Evolutionary conservation across 2,113 vertebrate genomes (phyloP), one percentile per base, ranked within the genome.

Genomic region (Scomber scombrus): DNA sequence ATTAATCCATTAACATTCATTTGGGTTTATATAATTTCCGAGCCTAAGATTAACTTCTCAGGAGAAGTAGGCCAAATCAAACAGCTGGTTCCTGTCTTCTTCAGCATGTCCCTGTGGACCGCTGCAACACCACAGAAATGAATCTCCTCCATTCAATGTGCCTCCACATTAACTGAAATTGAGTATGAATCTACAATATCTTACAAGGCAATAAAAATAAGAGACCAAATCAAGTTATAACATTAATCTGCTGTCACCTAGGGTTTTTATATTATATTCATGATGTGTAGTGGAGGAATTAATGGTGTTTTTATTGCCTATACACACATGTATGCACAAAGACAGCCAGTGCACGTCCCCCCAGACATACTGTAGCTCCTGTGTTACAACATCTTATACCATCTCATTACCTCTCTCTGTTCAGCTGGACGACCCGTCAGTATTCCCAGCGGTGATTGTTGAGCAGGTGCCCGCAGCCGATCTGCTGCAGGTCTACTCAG

Each of bases 361-460:
- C 43, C 43, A 55, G 49, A 40, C 34, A 40, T 40, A 40, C 34
- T 40, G 34, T 50, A 3, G 55, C 26, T 66, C 58, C 14, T 13
- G 18, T 66, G 57, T 46, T 67, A 45, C 70, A 72, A 15, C 47
- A 40, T 82, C 69, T 87, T 65, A 66, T 47, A 13, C 34, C 40
- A 40, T 40, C 34, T 40, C 68, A 15, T 85, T 26, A 72, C 13
- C 5, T 75, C 16, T 85, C 49, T 84, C 75, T 63, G 9, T 73
- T 29, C 85, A 97, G 96, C 93, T 97, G 85, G 96, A 97, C 43
- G 96, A 97, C 86, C 96, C 96, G 2, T 96, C 96, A 1, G 96
- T 96, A 65, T 97, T 97, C 83, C 96, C 96, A 40, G 96, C 96
- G 0, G 96, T 96, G 77, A 97, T 97, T 2, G 96, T 97, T 63